Evolutionary conservation across 2,797 vertebrate genomes (phyloP).

Genomic region (Coendou prehensilis): DNA sequence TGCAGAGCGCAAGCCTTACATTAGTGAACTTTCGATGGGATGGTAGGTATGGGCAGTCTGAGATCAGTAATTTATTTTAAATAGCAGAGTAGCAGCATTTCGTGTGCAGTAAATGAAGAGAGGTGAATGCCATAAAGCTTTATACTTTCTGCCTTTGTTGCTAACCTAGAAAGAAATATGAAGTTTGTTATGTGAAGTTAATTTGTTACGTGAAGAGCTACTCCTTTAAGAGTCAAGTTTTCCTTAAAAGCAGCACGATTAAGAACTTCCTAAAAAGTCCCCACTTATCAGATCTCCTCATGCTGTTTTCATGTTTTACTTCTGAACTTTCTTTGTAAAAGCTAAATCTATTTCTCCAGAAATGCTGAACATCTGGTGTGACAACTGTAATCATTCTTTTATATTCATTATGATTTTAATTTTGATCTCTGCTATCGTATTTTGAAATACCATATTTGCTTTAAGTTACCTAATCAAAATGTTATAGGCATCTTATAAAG

Average conservation of each 20-base stretch:
- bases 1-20: not conserved
- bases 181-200: not conserved
- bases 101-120: not conserved
- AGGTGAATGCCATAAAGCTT: conserved; percentile 1
- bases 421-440: conserved; percentile 71
- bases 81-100: conserved; percentile 26
- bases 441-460: conserved; percentile 75
- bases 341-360: conserved; percentile 57
- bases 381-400: conserved; percentile 71
- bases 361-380: conserved; percentile 73
- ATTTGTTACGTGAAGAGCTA: conserved; percentile 45
- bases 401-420: conserved; percentile 81
- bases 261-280: conserved; percentile 28
- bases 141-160: conserved; percentile 53
- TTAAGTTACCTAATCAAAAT: conserved; percentile 68
- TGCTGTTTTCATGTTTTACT: conserved; percentile 64
- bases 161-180: not conserved
- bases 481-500: conserved; percentile 71
- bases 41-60: not conserved
- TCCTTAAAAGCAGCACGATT: conserved; percentile 45
- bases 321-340: conserved; percentile 35
- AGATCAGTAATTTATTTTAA: conserved; percentile 23
- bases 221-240: conserved; percentile 53
- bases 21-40: not conserved
- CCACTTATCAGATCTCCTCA: not conserved